Evolutionary conservation across 2,888 invertebrate species (phyloP).

Genomic region (Drosophila paracracens): DNA sequence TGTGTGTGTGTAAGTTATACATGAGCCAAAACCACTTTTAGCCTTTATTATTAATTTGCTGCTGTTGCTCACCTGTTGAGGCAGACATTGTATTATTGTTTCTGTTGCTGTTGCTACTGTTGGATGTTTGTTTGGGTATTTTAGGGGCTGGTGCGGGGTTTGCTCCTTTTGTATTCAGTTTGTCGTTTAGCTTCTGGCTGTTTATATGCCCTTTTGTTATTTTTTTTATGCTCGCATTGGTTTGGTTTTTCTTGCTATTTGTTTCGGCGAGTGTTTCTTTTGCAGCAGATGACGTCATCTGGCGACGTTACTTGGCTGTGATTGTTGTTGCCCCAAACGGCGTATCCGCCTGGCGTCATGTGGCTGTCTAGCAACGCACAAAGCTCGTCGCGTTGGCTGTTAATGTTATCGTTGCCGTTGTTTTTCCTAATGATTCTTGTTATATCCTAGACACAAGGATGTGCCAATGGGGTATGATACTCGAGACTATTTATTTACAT

Average conservation of each 20-base stretch:
- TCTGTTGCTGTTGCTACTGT: slow-evolving; percentile 43
- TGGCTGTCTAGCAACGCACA: slow-evolving; percentile 52
- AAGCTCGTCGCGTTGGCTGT: slow-evolving; percentile 27
- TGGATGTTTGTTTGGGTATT: slow-evolving; percentile 16
- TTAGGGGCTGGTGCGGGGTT: neutral
- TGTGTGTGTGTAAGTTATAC: slow-evolving; percentile 8
- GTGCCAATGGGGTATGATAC: neutral
- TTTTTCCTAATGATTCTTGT: slow-evolving; percentile 16
- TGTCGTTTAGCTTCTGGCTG: slow-evolving; percentile 27
- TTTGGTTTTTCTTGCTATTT: slow-evolving; percentile 1
- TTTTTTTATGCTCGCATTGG: slow-evolving; percentile 12
- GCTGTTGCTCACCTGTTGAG: slow-evolving; percentile 74
- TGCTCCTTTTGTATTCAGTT: slow-evolving; percentile 14
- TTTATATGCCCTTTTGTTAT: slow-evolving; percentile 22
- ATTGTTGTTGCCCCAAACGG: slow-evolving; percentile 34
- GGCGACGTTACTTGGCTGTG: slow-evolving; percentile 30
- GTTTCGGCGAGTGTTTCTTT: neutral
- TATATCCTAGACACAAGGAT: slow-evolving; percentile 28
- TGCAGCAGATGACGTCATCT: slow-evolving; percentile 38
- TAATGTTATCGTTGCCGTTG: slow-evolving; percentile 24
- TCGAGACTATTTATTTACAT: neutral
- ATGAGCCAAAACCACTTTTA: slow-evolving; percentile 13
- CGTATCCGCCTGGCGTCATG: slow-evolving; percentile 49
- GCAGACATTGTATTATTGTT: slow-evolving; percentile 34
- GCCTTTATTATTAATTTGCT: slow-evolving; percentile 12